phyloP scores from a whole-genome alignment of 37 sponge, comb jelly and placozoan genomes.

The Halichondria panicea region DNA sequence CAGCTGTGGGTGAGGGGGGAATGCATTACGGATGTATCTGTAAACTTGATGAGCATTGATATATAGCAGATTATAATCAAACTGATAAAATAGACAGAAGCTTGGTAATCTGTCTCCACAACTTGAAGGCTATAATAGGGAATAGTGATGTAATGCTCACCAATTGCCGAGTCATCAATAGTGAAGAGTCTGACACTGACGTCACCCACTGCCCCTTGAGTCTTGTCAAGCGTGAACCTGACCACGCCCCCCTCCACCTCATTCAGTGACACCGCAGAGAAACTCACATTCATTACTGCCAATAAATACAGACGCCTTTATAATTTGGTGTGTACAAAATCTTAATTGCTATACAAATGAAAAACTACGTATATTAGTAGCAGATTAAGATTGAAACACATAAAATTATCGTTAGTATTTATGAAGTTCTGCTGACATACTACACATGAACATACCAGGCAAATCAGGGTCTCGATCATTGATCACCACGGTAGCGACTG shows the following conservation, averaged over 20 bases:
- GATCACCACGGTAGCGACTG: constrained; percentile 1
- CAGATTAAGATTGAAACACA: too few species aligned
- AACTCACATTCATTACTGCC: constrained; percentile 45
- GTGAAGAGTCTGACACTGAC: constrained; percentile 22
- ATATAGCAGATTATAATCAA: neutral
- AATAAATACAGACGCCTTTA: neutral
- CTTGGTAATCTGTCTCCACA: too few species aligned
- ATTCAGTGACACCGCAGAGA: neutral
- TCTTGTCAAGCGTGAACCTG: constrained; percentile 14
- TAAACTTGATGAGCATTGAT: neutral
- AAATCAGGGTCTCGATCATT: constrained; percentile 27
- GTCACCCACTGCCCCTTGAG: constrained; percentile 23
- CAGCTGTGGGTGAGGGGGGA: neutral
- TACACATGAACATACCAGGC: constrained; percentile 36
- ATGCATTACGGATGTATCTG: too few species aligned
- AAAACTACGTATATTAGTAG: too few species aligned
- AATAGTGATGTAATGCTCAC: neutral
- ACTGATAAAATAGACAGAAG: too few species aligned
- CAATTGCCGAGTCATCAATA: constrained; percentile 19
- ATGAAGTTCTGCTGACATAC: too few species aligned
- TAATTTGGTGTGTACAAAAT: too few species aligned
- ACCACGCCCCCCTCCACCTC: constrained; percentile 37
- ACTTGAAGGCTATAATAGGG: too few species aligned
- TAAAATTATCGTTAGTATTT: too few species aligned
- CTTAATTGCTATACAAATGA: neutral